Base-by-base conservation (phyloP, 2,888 invertebrate genomes). In the Sussaba pulchella region DNA sequence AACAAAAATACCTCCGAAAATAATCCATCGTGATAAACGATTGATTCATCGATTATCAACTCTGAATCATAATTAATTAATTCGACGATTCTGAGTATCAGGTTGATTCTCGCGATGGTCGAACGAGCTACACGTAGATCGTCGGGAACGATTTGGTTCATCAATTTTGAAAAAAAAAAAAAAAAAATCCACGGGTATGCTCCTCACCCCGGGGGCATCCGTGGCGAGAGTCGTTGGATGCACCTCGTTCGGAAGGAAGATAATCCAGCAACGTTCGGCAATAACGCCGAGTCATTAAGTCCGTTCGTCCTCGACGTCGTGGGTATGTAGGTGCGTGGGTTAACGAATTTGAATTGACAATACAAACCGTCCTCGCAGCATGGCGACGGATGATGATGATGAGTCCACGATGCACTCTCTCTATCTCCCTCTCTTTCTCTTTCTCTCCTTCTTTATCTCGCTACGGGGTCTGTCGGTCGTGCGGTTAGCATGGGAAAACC, bases 261-360 rank as follows among this genome's bases (percentile, higher is more conserved):
- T 78, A 64, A 59, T 75, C 39, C 75, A 66, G 63, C 75, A 52
- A 61, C 75, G 54, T 64, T 41, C 50, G 73, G 78, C 43, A 43
- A 57, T 57, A 81, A 78, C 78, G 78, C 52, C 81, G 75, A 78
- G 81, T 81, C 83, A 83, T 83, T 83, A 83, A 70, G 70, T 2
- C 73, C 81, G 69, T 61, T 75, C 64, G 26, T 39, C 70, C 41
- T 59, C 36, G 67, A 57, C 24, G 74, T 45, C 57, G 45, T 71
- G 54, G 73, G 52, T 47, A 67, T 72, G 17, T 41, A 82, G 73
- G 63, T 83, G 83, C 81, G 83, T 83, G 83, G 83, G 83, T 69
- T 70, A 59, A 85, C 83, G 82, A 87, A 87, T 88, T 87, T 85
- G 86, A 88, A 87, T 87, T 82, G 88, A 83, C 82, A 83, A 79